These are phyloP conservation scores for Melanargia galathea DNA, from an alignment of 2,888 invertebrate genomes.

Conservation along the genomic window DNA sequence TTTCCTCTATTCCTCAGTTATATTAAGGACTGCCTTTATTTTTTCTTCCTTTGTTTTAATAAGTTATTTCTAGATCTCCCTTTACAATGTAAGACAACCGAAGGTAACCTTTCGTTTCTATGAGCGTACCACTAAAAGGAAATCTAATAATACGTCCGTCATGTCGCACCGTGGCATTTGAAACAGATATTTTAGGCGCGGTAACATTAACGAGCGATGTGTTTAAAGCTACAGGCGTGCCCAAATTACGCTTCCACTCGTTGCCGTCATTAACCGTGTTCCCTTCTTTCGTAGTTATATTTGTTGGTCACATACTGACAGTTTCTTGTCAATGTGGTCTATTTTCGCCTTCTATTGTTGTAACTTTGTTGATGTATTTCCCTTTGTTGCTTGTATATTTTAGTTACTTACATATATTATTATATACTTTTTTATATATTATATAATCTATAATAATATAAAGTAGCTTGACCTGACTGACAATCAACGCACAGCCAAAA, in stretches of 20 bases:
- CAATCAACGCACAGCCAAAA: too few species aligned
- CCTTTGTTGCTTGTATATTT: background rate
- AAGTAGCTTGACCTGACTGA: too few species aligned
- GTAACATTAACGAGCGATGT: slow-evolving; percentile 28
- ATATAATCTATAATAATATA: too few species aligned
- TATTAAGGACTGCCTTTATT: background rate
- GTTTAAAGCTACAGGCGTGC: slow-evolving; percentile 29
- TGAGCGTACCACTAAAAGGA: slow-evolving; percentile 11
- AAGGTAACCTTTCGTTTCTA: slow-evolving; percentile 14
- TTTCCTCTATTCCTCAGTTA: too few species aligned
- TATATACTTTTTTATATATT: too few species aligned
- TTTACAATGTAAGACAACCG: background rate
- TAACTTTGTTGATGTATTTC: background rate
- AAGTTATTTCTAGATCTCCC: background rate
- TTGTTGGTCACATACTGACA: slow-evolving; percentile 21
- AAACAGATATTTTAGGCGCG: slow-evolving; percentile 27
- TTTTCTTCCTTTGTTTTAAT: background rate
- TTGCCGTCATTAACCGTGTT: slow-evolving; percentile 29
- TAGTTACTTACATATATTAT: background rate
- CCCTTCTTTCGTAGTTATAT: slow-evolving; percentile 32
- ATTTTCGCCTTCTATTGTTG: slow-evolving; percentile 19
- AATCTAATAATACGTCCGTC: slow-evolving; percentile 13
- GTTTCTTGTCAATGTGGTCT: slow-evolving; percentile 20
- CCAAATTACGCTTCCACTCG: slow-evolving; percentile 29
- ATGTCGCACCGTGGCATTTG: slow-evolving; percentile 23